Evolutionary conservation across 2,888 invertebrate species (phyloP).

Genomic region (Meloe dianella): DNA sequence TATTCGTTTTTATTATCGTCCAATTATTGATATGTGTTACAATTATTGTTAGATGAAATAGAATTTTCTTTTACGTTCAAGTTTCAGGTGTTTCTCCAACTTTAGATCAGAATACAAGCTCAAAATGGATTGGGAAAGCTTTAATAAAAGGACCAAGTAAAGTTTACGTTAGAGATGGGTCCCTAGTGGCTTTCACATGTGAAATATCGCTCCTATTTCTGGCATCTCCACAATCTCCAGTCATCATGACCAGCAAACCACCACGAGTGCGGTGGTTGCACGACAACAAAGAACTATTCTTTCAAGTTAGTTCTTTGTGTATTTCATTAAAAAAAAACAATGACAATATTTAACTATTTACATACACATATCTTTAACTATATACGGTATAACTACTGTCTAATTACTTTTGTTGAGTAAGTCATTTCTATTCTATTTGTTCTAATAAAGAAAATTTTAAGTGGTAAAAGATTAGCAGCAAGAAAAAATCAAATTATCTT

Average conservation of each 20-base stretch:
- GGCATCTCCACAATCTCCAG: conserved; percentile 34
- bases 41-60: not conserved
- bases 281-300: conserved; percentile 64
- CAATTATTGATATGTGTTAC: not conserved
- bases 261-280: conserved; percentile 64
- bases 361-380: too few species aligned
- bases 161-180: conserved; percentile 63
- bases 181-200: conserved; percentile 65
- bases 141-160: conserved; percentile 65
- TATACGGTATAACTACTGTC: too few species aligned
- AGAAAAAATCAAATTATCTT: too few species aligned
- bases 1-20: not conserved
- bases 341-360: too few species aligned
- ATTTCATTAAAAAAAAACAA: not conserved
- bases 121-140: conserved; percentile 54
- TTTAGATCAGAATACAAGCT: conserved; percentile 24
- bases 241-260: conserved; percentile 41
- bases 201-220: conserved; percentile 58
- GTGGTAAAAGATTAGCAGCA: too few species aligned
- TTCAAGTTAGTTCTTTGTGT: conserved; percentile 58
- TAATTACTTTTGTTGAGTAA: not conserved
- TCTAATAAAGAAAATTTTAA: too few species aligned
- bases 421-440: too few species aligned
- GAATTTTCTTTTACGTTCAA: conserved; percentile 23
- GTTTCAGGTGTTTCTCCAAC: conserved; percentile 29